These are phyloP conservation scores for Psilopogon haemacephalus DNA, from an alignment of 2,113 vertebrate species.

Conservation along the genomic window DNA sequence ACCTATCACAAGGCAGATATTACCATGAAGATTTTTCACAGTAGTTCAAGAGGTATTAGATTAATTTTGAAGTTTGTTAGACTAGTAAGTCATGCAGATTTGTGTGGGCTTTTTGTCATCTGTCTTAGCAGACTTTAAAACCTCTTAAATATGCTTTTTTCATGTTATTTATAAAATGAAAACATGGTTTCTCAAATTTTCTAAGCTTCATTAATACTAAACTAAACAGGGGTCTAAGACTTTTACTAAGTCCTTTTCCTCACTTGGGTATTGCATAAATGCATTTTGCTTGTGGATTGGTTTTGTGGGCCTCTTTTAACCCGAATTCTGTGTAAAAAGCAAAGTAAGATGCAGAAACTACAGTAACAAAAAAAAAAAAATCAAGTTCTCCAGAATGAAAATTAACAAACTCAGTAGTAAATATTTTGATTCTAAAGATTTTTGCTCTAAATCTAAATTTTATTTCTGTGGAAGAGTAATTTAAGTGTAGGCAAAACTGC, in stretches of 20 bases:
- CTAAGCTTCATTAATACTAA: not conserved
- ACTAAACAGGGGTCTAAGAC: not conserved
- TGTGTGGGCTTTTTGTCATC: not conserved
- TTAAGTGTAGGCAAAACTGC: not conserved
- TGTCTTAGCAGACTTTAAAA: not conserved
- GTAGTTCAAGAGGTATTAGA: not conserved
- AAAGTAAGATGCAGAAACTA: not conserved
- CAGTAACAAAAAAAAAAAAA: not conserved
- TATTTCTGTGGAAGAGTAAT: not conserved
- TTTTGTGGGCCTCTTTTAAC: not conserved
- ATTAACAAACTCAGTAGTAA: not conserved
- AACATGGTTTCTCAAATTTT: not conserved
- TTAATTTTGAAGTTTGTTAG: not conserved
- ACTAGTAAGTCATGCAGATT: not conserved
- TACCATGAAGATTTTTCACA: not conserved
- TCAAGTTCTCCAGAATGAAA: not conserved
- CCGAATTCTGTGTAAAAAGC: not conserved
- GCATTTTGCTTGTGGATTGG: not conserved
- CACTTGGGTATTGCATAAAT: not conserved
- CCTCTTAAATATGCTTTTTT: not conserved
- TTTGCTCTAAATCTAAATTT: not conserved
- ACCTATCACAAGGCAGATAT: not conserved
- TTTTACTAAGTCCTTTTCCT: not conserved
- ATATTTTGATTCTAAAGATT: not conserved
- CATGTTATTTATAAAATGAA: not conserved